Evolutionary conservation across 2,888 invertebrate genomes (phyloP).

Genomic region (Leptopilina drosophilae): DNA sequence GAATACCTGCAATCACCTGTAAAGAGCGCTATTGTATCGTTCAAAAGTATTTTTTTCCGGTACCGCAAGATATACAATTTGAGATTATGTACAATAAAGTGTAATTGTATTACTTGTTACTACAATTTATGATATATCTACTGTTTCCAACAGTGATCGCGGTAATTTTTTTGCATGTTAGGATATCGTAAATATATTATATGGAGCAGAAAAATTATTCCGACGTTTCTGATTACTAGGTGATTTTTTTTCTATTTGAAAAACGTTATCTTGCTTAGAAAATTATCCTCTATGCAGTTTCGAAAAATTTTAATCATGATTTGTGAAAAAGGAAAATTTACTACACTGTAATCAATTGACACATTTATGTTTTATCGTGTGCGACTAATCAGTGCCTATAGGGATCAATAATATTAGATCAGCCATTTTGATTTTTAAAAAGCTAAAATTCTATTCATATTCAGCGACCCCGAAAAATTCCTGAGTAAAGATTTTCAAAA

Average conservation of each 20-base stretch:
- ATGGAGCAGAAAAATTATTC: constrained; percentile 37
- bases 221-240: neutral
- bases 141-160: neutral
- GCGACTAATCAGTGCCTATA: too few relatives aligned
- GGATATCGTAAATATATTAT: constrained; percentile 32
- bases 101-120: constrained; percentile 19
- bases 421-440: too few relatives aligned
- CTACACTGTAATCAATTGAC: too few relatives aligned
- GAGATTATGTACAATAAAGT: constrained; percentile 18
- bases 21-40: constrained; percentile 3
- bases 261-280: constrained; percentile 23
- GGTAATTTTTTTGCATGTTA: constrained; percentile 46
- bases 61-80: neutral
- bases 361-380: too few relatives aligned
- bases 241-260: neutral
- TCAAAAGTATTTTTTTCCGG: neutral
- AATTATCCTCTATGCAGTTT: neutral
- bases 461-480: too few relatives aligned
- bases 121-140: constrained; percentile 9
- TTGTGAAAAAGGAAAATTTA: too few relatives aligned
- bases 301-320: too few relatives aligned
- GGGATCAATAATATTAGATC: too few relatives aligned
- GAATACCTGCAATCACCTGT: constrained; percentile 14
- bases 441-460: too few relatives aligned
- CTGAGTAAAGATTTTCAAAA: too few relatives aligned